Base-by-base conservation (phyloP, 2,888 invertebrate genomes). In the Helicoverpa assulta region DNA sequence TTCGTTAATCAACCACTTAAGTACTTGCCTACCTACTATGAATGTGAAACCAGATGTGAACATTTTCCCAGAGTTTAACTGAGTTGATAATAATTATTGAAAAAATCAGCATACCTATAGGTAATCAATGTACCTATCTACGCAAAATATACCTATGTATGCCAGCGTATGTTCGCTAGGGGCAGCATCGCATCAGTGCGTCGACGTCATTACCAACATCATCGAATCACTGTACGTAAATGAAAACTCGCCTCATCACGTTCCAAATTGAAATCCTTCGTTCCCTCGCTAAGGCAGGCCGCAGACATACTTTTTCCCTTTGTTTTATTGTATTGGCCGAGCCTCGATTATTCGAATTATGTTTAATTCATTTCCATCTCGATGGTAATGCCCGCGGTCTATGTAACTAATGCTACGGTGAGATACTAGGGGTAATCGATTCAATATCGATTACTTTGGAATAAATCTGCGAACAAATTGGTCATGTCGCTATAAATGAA, bases 241-340 rank as follows among this genome's bases (percentile, higher is more conserved):
- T 94, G 93, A 94, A 94, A 94, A 92, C 93, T 92, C 91, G 92
- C 90, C 92, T 93, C 94, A 95, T 96, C 96, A 95, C 96, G 96
- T 96, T 94, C 94, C 92, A 94, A 95, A 95, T 95, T 96, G 95
- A 94, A 96, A 96, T 96, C 95, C 94, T 93, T 91, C 90, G 89
- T 92, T 91, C 91, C 91, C 91, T 90, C 91, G 86, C 86, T 88
- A 86, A 88, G 84, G 89, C 89, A 87, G 87, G 92, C 93, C 93
- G 91, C 93, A 91, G 89, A 86, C 86, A 86, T 88, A 91, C 91
- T 91, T 92, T 91, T 92, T 90, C 92, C 93, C 91, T 94, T 95
- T 95, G 94, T 94, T 93, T 94, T 94, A 90, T 94, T 93, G 91
- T 92, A 93, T 92, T 90, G 91, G 90, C 89, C 89, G 90, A 89